These are phyloP conservation scores for Endomychus coccineus DNA, from an alignment of 2,888 invertebrate genomes.

Conservation along the genomic window DNA sequence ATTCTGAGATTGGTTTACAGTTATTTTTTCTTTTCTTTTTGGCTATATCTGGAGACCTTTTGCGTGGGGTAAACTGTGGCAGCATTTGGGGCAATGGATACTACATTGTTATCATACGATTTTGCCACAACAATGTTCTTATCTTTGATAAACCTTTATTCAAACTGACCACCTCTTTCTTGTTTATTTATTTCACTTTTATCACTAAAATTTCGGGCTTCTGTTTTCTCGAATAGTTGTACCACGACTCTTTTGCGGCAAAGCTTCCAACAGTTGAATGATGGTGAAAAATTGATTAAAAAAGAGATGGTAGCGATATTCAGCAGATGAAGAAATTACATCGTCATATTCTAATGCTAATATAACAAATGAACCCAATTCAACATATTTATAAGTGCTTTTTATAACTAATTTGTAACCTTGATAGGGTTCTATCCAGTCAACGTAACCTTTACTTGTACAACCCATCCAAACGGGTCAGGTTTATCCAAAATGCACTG, in stretches of 20 bases:
- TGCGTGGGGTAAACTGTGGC: conserved; percentile 1
- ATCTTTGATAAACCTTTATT: conserved; percentile 3
- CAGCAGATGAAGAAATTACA: conserved; percentile 1
- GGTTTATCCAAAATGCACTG: conserved; percentile 5
- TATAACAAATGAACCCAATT: conserved; percentile 2
- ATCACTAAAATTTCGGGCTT: too few species aligned
- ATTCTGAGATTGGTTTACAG: conserved; percentile 4
- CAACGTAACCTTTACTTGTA: conserved; percentile 4
- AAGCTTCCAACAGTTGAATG: conserved; percentile 5
- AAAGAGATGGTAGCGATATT: conserved; percentile 3
- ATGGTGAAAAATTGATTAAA: conserved; percentile 4
- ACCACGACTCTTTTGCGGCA: conserved; percentile 3
- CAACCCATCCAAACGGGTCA: not conserved
- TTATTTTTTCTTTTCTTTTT: conserved; percentile 6
- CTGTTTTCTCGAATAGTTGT: too few species aligned
- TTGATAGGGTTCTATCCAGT: conserved; percentile 5
- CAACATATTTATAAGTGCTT: conserved; percentile 4
- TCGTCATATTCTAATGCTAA: conserved; percentile 1
- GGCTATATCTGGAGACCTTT: conserved; percentile 2
- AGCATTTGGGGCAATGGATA: conserved; percentile 7
- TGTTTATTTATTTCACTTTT: not conserved
- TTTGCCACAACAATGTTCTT: conserved; percentile 7
- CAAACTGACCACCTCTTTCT: conserved; percentile 7
- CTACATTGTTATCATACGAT: conserved; percentile 10
- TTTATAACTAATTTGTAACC: conserved; percentile 4